Evolutionary conservation across 2,113 vertebrate species (phyloP).

Genomic region (Pithys albifrons): DNA sequence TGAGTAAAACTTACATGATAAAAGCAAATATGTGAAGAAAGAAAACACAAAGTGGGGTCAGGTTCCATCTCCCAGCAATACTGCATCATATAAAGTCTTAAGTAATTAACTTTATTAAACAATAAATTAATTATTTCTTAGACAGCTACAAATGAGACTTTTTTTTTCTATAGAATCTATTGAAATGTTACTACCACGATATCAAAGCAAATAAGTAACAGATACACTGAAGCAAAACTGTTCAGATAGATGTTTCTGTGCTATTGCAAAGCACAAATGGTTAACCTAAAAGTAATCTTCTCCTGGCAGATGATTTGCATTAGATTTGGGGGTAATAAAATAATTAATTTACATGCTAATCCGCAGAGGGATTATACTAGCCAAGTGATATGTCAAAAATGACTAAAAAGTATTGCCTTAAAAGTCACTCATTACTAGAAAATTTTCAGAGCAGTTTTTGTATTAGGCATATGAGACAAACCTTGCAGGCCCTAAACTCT

Average conservation of each 20-base stretch:
- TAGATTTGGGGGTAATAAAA: conserved; percentile 3
- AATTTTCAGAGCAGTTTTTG: not conserved
- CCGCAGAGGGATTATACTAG: not conserved
- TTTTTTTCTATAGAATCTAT: not conserved
- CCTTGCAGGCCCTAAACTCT: not conserved
- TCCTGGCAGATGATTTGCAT: not conserved
- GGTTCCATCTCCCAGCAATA: conserved; percentile 56
- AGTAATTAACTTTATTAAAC: conserved; percentile 59
- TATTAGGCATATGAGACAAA: not conserved
- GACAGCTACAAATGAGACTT: conserved; percentile 5
- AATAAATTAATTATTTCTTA: conserved; percentile 52
- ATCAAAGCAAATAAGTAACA: conserved; percentile 16
- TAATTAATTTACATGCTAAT: conserved; percentile 2
- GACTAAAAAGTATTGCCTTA: conserved; percentile 2
- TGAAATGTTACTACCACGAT: not conserved
- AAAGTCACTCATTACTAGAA: not conserved
- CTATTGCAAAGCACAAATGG: not conserved
- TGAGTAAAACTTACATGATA: conserved; percentile 61
- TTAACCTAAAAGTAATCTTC: not conserved
- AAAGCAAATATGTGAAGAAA: conserved; percentile 66
- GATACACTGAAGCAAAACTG: not conserved
- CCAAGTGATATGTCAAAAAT: not conserved
- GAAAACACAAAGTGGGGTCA: conserved; percentile 48
- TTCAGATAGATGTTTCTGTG: not conserved
- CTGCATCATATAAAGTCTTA: conserved; percentile 9